Conservation (phyloP, 2,797 vertebrate species). For the Neosilurus mollespiculum region DNA sequence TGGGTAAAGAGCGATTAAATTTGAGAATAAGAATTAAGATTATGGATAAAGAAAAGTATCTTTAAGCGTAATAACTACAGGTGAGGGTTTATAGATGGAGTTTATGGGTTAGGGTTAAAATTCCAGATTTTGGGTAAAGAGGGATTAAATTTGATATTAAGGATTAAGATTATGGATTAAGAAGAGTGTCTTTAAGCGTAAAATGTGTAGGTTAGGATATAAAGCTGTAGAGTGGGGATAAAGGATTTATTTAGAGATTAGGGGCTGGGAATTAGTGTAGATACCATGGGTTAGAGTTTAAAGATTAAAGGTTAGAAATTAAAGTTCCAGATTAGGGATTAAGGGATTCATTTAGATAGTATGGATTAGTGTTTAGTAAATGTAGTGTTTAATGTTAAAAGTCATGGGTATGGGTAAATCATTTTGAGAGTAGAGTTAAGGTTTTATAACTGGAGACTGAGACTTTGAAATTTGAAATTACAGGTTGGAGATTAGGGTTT, state of each 20-base stretch:
- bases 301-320: too few species aligned
- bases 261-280: background rate
- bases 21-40: too few species aligned
- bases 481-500: background rate
- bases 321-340: background rate
- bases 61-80: too few species aligned
- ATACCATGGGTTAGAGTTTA: background rate
- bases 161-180: background rate
- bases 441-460: too few species aligned
- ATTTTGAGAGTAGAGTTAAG: background rate
- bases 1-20: too few species aligned
- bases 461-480: background rate
- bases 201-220: too few species aligned
- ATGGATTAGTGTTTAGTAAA: background rate
- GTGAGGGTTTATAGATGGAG: background rate
- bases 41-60: background rate
- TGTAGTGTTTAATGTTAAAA: background rate
- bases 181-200: too few species aligned
- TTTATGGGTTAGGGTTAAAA: background rate
- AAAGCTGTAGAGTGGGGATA: background rate
- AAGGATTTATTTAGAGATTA: background rate
- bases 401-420: background rate
- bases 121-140: background rate
- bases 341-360: background rate
- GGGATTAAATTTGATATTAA: background rate